Percentiles rank a stretch among this genome's conserved stretches.
These are phyloP conservation scores for Spilogale gracilis DNA, from an alignment of 2,113 vertebrate genomes.

Conservation along the genomic window DNA sequence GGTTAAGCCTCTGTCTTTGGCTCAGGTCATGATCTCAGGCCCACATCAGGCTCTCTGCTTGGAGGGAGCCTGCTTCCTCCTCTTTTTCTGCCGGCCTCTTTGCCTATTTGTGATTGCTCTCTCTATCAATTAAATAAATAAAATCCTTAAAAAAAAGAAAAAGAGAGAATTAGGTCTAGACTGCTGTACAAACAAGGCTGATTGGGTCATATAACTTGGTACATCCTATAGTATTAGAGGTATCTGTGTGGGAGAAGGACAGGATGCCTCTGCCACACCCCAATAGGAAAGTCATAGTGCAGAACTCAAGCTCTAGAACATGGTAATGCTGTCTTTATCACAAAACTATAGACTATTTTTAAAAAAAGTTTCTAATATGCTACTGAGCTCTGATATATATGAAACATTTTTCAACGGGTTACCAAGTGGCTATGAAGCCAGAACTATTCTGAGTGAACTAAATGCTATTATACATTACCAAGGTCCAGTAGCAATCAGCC, in stretches of 20 bases:
- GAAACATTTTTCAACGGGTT: not conserved
- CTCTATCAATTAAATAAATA: too few species aligned
- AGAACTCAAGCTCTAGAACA: not conserved
- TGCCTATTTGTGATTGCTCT: too few species aligned
- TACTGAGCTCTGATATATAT: not conserved
- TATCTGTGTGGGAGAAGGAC: not conserved
- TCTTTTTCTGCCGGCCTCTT: too few species aligned
- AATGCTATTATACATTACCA: not conserved
- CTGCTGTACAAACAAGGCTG: not conserved
- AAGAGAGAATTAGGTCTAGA: not conserved
- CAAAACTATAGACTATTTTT: not conserved
- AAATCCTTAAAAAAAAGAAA: not conserved
- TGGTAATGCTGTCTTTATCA: not conserved
- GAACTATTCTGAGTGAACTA: not conserved
- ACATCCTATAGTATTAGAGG: not conserved
- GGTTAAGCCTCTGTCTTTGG: too few species aligned
- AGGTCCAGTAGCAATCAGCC: not conserved
- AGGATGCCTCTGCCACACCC: fast-evolving
- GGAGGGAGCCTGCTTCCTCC: too few species aligned
- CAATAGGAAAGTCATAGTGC: not conserved
- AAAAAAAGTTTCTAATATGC: not conserved
- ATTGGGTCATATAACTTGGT: not conserved
- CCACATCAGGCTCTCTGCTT: too few species aligned
- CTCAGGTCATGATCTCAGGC: too few species aligned
- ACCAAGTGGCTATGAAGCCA: not conserved